Evolutionary conservation across 2,113 vertebrate genomes (phyloP), one percentile per base, ranked within the genome.

Genomic region (Malaclemys terrapin): DNA sequence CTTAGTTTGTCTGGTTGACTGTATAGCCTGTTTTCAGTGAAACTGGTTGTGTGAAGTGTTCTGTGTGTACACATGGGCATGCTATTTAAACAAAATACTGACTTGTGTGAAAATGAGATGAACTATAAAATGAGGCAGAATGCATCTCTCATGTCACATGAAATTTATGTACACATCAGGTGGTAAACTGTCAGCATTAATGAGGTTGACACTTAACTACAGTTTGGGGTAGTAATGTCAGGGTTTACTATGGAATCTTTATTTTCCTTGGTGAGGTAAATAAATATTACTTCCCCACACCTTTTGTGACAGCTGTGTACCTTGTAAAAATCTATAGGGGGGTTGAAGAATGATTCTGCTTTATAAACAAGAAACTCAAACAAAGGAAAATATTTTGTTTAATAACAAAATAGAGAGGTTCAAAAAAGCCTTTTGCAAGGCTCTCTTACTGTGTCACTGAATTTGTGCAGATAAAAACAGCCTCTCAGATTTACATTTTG

Each of bases 401-500:
- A 47, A 47, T 78, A 76, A 85, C 90, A 93, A 29, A 82, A 56
- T 59, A 96, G 76, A 87, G 76, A 49, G 65, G 92, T 96, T 94
- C 96, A 95, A 95, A 94, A 97, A 97, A 97, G 97, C 95, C 97
- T 92, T 90, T 93, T 97, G 95, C 95, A 94, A 95, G 89, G 69
- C 93, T 96, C 91, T 96, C 97, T 97, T 96, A 96, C 96, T 95
- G 95, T 97, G 94, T 97, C 89, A 96, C 89, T 27, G 85, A 96
- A 98, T 98, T 98, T 96, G 91, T 76, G 27, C 91, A 52, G 94
- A 97, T 98, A 95, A 96, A 97, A 98, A 97, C 97, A 97, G 84
- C 80, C 4, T 81, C 93, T 97, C 96, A 86, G 90, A 98, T 98
- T 98, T 98, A 97, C 96, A 98, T 98, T 98, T 98, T 97, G 91